Percentiles rank a stretch among this genome's conserved stretches.
These are phyloP conservation scores for Meta bourneti DNA, from an alignment of 2,888 invertebrate species.

Conservation along the genomic window DNA sequence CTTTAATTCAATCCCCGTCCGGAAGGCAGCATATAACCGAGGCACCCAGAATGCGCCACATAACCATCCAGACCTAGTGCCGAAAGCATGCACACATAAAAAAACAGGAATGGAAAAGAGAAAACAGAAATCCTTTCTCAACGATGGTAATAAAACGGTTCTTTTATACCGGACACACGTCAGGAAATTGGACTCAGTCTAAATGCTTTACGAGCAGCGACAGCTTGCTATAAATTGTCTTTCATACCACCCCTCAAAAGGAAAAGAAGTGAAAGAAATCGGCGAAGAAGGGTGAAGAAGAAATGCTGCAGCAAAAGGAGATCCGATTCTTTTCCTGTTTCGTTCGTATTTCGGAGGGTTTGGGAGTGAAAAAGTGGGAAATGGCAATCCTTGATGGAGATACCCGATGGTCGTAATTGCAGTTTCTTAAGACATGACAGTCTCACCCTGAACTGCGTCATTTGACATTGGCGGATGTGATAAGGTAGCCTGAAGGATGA, in stretches of 20 bases:
- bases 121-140: slow-evolving; percentile 32
- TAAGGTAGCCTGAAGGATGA: no score
- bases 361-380: not conserved
- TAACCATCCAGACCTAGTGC: not conserved
- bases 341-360: slow-evolving; percentile 27
- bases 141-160: slow-evolving; percentile 58
- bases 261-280: not conserved
- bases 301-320: not conserved
- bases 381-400: slow-evolving; percentile 26
- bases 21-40: not conserved
- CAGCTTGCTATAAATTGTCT: slow-evolving; percentile 73
- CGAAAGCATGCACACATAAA: not conserved
- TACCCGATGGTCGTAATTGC: slow-evolving; percentile 49
- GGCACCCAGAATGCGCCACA: not conserved
- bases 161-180: slow-evolving; percentile 54
- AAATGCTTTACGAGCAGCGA: slow-evolving; percentile 71
- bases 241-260: slow-evolving; percentile 45
- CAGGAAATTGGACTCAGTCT: slow-evolving; percentile 68
- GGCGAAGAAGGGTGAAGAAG: not conserved
- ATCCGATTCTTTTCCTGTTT: slow-evolving; percentile 43
- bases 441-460: no score
- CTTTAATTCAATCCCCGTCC: slow-evolving; percentile 8
- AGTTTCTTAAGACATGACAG: not conserved
- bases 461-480: no score
- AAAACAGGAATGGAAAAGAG: not conserved